Evolutionary conservation across 2,888 invertebrate genomes (phyloP).

Genomic region (Patella caerulea): DNA sequence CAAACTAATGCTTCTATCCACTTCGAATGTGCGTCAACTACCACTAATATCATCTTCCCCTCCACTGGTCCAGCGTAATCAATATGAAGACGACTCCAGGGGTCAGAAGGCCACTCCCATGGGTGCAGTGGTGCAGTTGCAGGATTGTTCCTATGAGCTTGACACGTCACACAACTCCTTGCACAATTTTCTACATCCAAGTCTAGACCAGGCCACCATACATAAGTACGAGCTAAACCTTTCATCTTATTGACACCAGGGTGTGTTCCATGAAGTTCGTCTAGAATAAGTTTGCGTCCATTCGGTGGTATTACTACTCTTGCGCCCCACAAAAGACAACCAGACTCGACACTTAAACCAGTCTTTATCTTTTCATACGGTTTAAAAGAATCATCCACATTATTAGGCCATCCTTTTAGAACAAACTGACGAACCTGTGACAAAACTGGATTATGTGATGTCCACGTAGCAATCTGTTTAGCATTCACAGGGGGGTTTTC

Average conservation of each 20-base stretch:
- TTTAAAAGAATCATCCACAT: slow-evolving; percentile 14
- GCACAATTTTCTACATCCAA: slow-evolving; percentile 44
- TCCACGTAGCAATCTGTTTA: slow-evolving; percentile 23
- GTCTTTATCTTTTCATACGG: slow-evolving; percentile 29
- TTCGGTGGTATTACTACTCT: slow-evolving; percentile 40
- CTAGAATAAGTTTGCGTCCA: slow-evolving; percentile 32
- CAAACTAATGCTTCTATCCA: too few species aligned
- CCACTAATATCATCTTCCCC: too few species aligned
- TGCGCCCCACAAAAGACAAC: slow-evolving; percentile 47
- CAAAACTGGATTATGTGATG: slow-evolving; percentile 28
- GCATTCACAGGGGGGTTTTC: slow-evolving; percentile 47
- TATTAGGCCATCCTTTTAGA: slow-evolving; percentile 30
- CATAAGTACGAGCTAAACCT: slow-evolving; percentile 47
- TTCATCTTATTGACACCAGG: slow-evolving; percentile 57
- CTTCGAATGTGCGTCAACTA: too few species aligned
- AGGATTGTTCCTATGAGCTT: slow-evolving; percentile 34
- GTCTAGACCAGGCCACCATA: slow-evolving; percentile 51
- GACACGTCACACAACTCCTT: slow-evolving; percentile 31
- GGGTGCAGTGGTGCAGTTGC: slow-evolving; percentile 34
- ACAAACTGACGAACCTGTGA: slow-evolving; percentile 27
- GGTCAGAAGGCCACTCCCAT: slow-evolving; percentile 48
- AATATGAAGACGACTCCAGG: slow-evolving; percentile 68
- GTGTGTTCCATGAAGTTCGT: slow-evolving; percentile 51
- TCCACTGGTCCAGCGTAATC: slow-evolving; percentile 45
- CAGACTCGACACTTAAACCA: slow-evolving; percentile 42